A percentile compares a stretch with the other conserved stretches of the same genome.
These are phyloP conservation scores for Charina bottae DNA, from an alignment of 2,113 vertebrate genomes.

Conservation along the genomic window DNA sequence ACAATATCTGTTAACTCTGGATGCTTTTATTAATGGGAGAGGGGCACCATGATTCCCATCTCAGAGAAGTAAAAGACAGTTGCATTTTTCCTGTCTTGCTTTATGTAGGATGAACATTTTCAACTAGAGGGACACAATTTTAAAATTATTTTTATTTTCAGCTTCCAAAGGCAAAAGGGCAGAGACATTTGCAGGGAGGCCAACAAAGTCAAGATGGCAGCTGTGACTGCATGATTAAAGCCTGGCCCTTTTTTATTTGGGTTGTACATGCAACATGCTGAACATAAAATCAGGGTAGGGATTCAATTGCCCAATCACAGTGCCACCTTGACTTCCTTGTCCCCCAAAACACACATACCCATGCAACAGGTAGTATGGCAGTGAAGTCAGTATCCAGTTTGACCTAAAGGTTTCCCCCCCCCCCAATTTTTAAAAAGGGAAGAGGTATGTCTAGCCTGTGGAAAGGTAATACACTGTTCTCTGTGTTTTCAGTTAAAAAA, in stretches of 20 bases:
- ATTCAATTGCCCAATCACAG: background rate
- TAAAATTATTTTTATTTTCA: background rate
- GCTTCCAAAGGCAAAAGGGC: background rate
- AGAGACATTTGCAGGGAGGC: background rate
- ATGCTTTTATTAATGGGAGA: constrained; percentile 39
- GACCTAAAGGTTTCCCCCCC: background rate
- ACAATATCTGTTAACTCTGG: constrained; percentile 26
- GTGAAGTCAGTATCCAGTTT: background rate
- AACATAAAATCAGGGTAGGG: background rate
- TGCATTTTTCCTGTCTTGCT: background rate
- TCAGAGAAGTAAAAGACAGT: constrained; percentile 20
- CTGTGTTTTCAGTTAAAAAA: background rate
- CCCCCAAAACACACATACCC: background rate
- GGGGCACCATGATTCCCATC: constrained; percentile 30
- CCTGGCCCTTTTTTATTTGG: background rate
- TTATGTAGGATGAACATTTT: background rate
- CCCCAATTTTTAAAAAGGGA: background rate
- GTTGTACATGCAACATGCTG: background rate
- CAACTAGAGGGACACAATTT: background rate
- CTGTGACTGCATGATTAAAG: background rate
- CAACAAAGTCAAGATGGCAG: background rate
- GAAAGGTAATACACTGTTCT: background rate
- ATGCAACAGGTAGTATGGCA: background rate
- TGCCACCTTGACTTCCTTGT: background rate
- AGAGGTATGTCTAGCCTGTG: background rate